These are phyloP conservation scores for Brienomyrus longianalis DNA, from an alignment of 2,113 vertebrate genomes.

Conservation along the genomic window DNA sequence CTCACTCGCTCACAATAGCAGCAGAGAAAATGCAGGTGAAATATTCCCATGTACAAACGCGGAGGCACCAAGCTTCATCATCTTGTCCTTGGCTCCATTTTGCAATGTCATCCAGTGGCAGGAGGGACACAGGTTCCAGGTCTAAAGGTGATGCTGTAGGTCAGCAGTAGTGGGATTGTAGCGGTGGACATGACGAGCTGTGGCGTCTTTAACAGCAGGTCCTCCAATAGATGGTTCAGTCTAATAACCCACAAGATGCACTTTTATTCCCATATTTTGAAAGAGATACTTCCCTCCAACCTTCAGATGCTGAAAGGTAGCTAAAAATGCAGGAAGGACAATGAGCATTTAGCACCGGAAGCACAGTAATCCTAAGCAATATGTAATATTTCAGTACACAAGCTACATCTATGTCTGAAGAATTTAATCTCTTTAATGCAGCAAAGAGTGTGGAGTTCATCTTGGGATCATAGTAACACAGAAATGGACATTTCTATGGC, in stretches of 20 bases:
- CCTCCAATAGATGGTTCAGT: not conserved
- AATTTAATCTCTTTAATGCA: not conserved
- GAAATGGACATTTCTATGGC: not conserved
- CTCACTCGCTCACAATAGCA: constrained; percentile 49
- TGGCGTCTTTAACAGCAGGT: not conserved
- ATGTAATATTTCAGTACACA: not conserved
- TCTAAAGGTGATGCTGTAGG: constrained; percentile 15
- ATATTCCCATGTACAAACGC: constrained; percentile 61
- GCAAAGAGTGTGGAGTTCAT: not conserved
- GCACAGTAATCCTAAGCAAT: not conserved
- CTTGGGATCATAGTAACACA: not conserved
- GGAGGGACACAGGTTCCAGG: constrained; percentile 61
- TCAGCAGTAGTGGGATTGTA: not conserved
- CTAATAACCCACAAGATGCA: not conserved
- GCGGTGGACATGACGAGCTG: not conserved
- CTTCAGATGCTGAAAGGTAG: not conserved
- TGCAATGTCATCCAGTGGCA: constrained; percentile 67
- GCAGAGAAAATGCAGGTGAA: constrained; percentile 56
- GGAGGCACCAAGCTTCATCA: constrained; percentile 73
- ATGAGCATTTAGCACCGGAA: not conserved
- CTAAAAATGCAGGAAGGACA: not conserved
- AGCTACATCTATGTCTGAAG: not conserved
- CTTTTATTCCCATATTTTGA: not conserved
- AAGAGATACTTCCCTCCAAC: not conserved
- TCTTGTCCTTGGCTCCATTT: constrained; percentile 66